phyloP scores from a whole-genome alignment of 2,888 invertebrate species.

The Blera fallax region DNA sequence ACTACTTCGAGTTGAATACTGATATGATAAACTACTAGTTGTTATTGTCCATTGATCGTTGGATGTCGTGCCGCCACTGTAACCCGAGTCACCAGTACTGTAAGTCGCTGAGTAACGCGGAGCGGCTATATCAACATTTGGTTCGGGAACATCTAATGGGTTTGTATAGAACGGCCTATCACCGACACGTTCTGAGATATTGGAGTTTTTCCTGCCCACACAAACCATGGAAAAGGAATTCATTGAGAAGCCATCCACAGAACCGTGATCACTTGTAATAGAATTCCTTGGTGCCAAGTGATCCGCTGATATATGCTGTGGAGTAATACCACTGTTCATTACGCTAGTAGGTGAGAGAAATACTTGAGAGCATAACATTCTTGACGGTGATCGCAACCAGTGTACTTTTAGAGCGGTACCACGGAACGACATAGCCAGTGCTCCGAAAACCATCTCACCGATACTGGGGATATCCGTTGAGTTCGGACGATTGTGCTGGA shows the following conservation, averaged over 20 bases:
- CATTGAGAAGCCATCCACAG: slow-evolving; percentile 80
- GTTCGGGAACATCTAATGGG: slow-evolving; percentile 80
- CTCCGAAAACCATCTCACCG: slow-evolving; percentile 96
- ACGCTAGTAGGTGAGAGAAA: slow-evolving; percentile 83
- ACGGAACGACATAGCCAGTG: slow-evolving; percentile 93
- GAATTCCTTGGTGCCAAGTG: slow-evolving; percentile 78
- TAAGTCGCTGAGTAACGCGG: slow-evolving; percentile 78
- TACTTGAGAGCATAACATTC: slow-evolving; percentile 85
- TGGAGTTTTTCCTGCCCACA: slow-evolving; percentile 77
- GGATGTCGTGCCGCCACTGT: slow-evolving; percentile 77
- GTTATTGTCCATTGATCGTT: slow-evolving; percentile 79
- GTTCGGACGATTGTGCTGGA: slow-evolving; percentile 85
- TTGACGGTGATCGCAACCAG: slow-evolving; percentile 82
- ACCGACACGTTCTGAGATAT: slow-evolving; percentile 72
- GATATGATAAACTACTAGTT: slow-evolving; percentile 76
- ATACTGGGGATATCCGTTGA: slow-evolving; percentile 87
- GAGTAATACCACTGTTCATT: slow-evolving; percentile 38
- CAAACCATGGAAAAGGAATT: slow-evolving; percentile 80
- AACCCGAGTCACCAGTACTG: slow-evolving; percentile 81
- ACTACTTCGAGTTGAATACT: slow-evolving; percentile 81
- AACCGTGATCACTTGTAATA: slow-evolving; percentile 80
- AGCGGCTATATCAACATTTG: slow-evolving; percentile 59
- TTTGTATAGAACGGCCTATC: slow-evolving; percentile 75
- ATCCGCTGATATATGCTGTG: slow-evolving; percentile 42
- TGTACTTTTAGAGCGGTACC: slow-evolving; percentile 92